Base-by-base conservation (phyloP, 1,140 invertebrate genomes). In the Drosophila parabipectinata region DNA sequence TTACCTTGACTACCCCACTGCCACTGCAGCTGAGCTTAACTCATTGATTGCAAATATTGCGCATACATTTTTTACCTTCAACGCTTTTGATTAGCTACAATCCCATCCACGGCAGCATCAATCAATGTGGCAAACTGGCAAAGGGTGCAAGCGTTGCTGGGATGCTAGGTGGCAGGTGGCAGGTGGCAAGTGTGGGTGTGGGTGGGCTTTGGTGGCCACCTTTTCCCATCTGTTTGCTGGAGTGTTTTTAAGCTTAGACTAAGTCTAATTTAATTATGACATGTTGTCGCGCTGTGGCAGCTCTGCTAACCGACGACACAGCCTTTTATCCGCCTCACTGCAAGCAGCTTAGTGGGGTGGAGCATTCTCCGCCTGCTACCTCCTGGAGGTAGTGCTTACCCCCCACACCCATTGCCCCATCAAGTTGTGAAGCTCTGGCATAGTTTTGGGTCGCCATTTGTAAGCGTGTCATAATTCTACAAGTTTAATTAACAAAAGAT, bases 401-500 rank as follows among this genome's bases (percentile, higher is more conserved):
- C 8, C 47, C 26, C 28, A 45, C 21, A 21, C 21, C 18, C 18
- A 18, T 18, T 18, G 41, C 41, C 41, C 3, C 48, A 37, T 18
- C 45, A 64, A 69, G 57, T 79, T 62, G 41, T 48, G 55, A 30
- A 47, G 63, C 53, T 72, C 54, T 79, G 79, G 72, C 80, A 84
- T 84, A 85, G 80, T 84, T 85, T 79, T 51, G 55, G 52, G 58
- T 63, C 59, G 63, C 78, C 74, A 81, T 77, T 79, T 79, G 62
- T 69, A 58, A 60, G 67, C 83, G 82, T 88, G 83, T 83, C 79
- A 88, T 88, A 88, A 88, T 89, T 89, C 79, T 77, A 88, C 79
- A 88, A 88, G 83, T 88, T 88, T 88, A 88, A 88, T 88, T 88
- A 88, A 88, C 83, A 83, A 88, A 88, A 89, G 83, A 87, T 87